Evolutionary conservation across 92 coral and sea anemone species (phyloP).

Genomic region (Parazoanthus darwini): DNA sequence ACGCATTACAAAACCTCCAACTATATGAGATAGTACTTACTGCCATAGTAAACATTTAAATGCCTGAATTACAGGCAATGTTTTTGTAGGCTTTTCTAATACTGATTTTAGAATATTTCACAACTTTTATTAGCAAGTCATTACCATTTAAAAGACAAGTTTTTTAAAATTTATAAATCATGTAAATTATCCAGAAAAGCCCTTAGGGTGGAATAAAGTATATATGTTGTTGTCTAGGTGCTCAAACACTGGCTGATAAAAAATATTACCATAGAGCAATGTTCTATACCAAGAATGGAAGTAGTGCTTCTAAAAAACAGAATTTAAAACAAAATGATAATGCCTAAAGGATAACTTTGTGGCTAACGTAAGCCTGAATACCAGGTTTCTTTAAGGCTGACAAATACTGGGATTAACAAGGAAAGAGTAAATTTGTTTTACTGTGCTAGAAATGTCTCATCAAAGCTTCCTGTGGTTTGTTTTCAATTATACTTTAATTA

Average conservation of each 20-base stretch:
- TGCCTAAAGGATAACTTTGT: not conserved
- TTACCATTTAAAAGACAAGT: too few relatives aligned
- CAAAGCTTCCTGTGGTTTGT: not conserved
- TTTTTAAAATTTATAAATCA: too few relatives aligned
- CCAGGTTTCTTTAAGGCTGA: not conserved
- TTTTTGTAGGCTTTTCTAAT: not conserved
- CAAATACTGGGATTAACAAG: not conserved
- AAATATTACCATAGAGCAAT: not conserved
- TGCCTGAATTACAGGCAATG: not conserved
- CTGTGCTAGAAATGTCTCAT: not conserved
- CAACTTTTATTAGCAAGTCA: not conserved
- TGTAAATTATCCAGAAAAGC: not conserved
- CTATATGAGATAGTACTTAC: not conserved
- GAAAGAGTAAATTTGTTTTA: not conserved
- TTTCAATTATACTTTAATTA: conserved; percentile 16
- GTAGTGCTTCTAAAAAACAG: not conserved
- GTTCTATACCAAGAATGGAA: not conserved
- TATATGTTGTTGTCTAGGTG: not conserved
- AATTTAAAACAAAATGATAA: not conserved
- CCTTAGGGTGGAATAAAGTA: not conserved
- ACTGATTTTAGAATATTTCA: not conserved
- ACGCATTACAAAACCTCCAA: not conserved
- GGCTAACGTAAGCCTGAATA: not conserved
- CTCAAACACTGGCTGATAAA: not conserved
- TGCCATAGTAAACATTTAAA: too few relatives aligned